Base-by-base conservation (phyloP, 1,140 invertebrate species). In the Euura lappo region DNA sequence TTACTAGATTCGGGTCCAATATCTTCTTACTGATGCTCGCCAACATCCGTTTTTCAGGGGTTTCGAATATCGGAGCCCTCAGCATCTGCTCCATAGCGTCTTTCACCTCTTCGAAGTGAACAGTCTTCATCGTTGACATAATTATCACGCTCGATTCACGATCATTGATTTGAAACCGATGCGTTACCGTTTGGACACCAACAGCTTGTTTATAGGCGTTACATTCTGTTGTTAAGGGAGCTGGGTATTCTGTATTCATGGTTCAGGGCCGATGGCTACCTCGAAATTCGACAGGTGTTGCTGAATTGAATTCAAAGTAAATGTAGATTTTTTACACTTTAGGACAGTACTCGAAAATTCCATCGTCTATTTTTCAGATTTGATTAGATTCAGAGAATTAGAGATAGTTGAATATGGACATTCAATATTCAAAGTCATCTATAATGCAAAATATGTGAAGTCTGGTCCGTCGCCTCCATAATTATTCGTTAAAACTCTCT, bases 21-120 rank as follows among this genome's bases (percentile, higher is more conserved):
- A 44, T 68, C 5, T 44, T 44, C 44, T 68, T 68, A 8, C 67
- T 44, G 28, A 68, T 7, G 10, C 8, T 43, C 11, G 28, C 67
- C 71, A 71, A 70, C 71, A 44, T 65, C 45, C 70, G 70, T 70
- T 77, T 80, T 51, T 78, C 74, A 6, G 74, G 51, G 3, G 70
- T 28, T 68, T 68, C 60, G 42, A 75, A 75, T 43, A 80, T 66
- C 3, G 79, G 75, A 45, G 77, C 71, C 76, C 74, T 65, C 76
- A 79, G 75, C 76, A 77, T 79, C 70, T 73, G 74, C 13, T 77
- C 74, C 75, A 80, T 80, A 28, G 79, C 70, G 45, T 72, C 76
- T 74, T 77, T 74, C 46, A 75, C 75, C 3, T 77, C 75, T 65
- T 79, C 74, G 65, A 80, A 78, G 71, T 65, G 74, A 2, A 71